These are phyloP conservation scores for Ptychadena robeensis DNA, from an alignment of 2,797 vertebrate genomes.

Conservation along the genomic window DNA sequence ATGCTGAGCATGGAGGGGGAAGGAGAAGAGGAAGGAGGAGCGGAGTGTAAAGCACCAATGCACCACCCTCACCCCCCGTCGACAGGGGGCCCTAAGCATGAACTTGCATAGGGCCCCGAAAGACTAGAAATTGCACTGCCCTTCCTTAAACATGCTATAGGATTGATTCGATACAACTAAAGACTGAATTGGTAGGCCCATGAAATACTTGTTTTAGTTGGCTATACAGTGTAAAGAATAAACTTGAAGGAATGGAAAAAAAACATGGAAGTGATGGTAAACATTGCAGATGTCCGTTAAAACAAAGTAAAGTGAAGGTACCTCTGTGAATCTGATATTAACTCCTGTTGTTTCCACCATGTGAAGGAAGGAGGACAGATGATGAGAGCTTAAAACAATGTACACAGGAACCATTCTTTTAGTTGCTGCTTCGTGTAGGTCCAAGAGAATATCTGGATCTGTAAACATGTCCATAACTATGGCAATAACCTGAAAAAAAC, in stretches of 20 bases:
- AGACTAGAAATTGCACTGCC: too few relatives aligned
- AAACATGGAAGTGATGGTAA: neutral
- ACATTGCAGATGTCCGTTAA: neutral
- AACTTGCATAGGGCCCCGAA: too few relatives aligned
- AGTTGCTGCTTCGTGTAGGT: constrained; percentile 77
- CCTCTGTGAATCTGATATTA: constrained; percentile 76
- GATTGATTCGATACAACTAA: too few relatives aligned
- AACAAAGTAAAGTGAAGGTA: constrained; percentile 52
- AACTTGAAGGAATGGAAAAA: too few relatives aligned
- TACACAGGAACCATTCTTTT: constrained; percentile 81
- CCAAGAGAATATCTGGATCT: constrained; percentile 80
- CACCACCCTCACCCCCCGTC: too few relatives aligned
- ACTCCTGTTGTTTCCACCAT: constrained; percentile 72
- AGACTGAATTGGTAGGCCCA: too few relatives aligned
- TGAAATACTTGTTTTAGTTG: neutral
- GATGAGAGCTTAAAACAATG: constrained; percentile 79
- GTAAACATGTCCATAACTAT: constrained; percentile 85
- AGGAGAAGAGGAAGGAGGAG: too few relatives aligned
- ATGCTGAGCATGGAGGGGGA: too few relatives aligned
- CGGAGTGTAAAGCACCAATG: too few relatives aligned
- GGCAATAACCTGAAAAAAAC: constrained; percentile 80
- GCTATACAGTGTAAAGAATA: neutral
- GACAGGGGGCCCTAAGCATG: too few relatives aligned
- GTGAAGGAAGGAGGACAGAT: constrained; percentile 66
- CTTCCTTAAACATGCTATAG: too few relatives aligned